Evolutionary conservation across 2,113 vertebrate genomes (phyloP).

Genomic region (Rhodinocichla rosea): DNA sequence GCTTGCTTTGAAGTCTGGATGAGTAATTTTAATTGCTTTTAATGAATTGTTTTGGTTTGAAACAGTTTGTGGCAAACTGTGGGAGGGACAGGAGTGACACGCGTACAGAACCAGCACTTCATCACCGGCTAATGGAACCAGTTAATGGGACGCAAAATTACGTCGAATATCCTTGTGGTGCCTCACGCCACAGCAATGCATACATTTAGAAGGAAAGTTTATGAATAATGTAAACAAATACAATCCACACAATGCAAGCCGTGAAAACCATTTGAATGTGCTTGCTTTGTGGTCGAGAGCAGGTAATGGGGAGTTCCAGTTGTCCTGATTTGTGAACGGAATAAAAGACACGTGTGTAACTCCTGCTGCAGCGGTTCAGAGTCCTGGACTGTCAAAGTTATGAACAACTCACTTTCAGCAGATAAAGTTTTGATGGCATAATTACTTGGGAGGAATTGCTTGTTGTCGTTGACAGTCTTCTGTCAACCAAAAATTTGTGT

Average conservation of each 20-base stretch:
- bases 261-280: fast-evolving
- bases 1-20: not conserved
- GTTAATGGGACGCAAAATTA: not conserved
- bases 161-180: fast-evolving
- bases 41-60: not conserved
- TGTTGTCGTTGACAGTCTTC: not conserved
- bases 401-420: not conserved
- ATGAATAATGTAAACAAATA: not conserved
- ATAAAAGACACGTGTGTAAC: not conserved
- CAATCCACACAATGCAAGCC: fast-evolving
- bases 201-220: too few relatives aligned
- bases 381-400: not conserved
- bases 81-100: fast-evolving
- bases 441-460: fast-evolving
- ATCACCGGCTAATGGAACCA: not conserved
- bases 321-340: not conserved
- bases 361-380: fast-evolving
- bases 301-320: not conserved
- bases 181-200: not conserved
- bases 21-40: too few relatives aligned
- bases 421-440: not conserved
- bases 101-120: not conserved
- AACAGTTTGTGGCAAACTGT: not conserved
- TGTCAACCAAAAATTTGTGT: fast-evolving
- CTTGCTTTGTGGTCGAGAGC: not conserved